These are phyloP conservation scores for Lagocephalus sceleratus DNA, from an alignment of 2,797 vertebrate genomes.

Conservation along the genomic window DNA sequence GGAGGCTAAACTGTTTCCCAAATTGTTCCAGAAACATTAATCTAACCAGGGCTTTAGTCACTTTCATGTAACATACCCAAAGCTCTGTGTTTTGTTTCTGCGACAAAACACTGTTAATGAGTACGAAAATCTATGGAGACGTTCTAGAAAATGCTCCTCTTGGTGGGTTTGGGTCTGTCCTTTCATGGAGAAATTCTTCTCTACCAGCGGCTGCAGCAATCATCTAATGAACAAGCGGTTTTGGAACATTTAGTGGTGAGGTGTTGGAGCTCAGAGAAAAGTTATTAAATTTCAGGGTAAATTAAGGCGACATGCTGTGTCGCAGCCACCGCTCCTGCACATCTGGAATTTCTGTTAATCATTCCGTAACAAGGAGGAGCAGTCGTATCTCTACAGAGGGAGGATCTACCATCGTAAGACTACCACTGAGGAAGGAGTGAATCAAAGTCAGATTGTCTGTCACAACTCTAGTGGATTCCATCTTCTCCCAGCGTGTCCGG, in stretches of 20 bases:
- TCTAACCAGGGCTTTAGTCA: conserved; percentile 34
- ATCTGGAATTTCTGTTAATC: conserved; percentile 44
- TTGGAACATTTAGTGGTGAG: conserved; percentile 44
- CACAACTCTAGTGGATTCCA: conserved; percentile 24
- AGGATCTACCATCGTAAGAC: too few relatives aligned
- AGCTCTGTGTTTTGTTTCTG: conserved; percentile 22
- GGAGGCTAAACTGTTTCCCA: conserved; percentile 32
- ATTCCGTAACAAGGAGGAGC: conserved; percentile 38
- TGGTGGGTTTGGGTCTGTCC: conserved; percentile 30
- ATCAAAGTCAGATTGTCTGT: conserved; percentile 2
- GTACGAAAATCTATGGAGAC: conserved; percentile 29
- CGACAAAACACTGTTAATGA: conserved; percentile 45
- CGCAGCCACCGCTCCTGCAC: conserved; percentile 38
- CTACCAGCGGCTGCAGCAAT: conserved; percentile 37
- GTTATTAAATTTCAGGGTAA: conserved; percentile 49
- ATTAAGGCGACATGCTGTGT: conserved; percentile 33
- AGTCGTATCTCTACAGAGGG: neutral
- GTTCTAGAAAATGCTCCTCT: conserved; percentile 41
- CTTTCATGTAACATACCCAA: conserved; percentile 18
- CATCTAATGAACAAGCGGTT: conserved; percentile 48
- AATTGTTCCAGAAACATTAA: conserved; percentile 32
- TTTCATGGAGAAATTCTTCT: conserved; percentile 58
- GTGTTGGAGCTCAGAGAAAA: conserved; percentile 42
- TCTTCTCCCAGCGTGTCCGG: conserved; percentile 40
- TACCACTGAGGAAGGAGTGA: too few relatives aligned